Evolutionary conservation across 2,113 vertebrate species (phyloP).

Genomic region (Nanorana parkeri): DNA sequence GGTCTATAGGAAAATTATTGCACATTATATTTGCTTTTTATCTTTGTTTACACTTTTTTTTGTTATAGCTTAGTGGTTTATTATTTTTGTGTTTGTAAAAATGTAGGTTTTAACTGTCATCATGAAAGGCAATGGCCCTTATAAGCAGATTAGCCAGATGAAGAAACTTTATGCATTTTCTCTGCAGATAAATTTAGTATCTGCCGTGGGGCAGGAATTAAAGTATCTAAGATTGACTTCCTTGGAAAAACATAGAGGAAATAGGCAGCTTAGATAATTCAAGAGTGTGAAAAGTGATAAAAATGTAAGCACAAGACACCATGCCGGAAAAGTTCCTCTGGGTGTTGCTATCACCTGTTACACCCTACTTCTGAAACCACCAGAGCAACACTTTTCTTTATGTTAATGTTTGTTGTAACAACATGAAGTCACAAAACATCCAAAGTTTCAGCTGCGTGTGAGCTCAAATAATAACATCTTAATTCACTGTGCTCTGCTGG

Average conservation of each 20-base stretch:
- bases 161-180: not conserved
- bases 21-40: too few species aligned
- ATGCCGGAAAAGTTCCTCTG: not conserved
- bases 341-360: not conserved
- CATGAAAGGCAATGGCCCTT: not conserved
- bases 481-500: not conserved
- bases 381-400: not conserved
- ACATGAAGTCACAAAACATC: conserved; percentile 2
- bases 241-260: not conserved
- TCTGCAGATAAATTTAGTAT: not conserved
- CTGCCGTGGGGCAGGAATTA: not conserved
- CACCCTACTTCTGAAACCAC: not conserved
- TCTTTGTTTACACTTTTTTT: too few species aligned
- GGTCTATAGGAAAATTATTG: too few species aligned
- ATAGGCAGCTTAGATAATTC: not conserved
- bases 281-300: conserved; percentile 5
- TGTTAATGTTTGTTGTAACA: not conserved
- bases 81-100: too few species aligned
- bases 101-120: too few species aligned
- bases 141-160: not conserved
- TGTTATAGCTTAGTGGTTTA: too few species aligned
- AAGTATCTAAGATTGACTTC: not conserved
- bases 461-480: conserved; percentile 14
- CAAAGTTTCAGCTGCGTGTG: conserved; percentile 10
- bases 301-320: not conserved